Conservation (phyloP, 1,140 invertebrate species). For the Thaumatotibia leucotreta region DNA sequence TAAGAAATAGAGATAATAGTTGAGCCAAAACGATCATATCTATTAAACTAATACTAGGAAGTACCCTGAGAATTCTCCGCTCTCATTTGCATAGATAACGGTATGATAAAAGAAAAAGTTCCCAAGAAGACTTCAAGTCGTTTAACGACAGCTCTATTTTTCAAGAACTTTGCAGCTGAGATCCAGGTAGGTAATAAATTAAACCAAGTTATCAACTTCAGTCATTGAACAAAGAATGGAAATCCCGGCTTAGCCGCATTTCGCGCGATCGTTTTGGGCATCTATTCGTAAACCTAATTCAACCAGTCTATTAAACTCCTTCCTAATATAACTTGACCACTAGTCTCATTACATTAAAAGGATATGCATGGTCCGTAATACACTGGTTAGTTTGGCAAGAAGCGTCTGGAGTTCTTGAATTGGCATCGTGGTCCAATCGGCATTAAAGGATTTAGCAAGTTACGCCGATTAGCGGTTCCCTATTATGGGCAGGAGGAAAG, state of each 20-base stretch:
- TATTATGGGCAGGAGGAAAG: background rate
- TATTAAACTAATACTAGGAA: too few species aligned
- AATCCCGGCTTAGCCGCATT: conserved; percentile 49
- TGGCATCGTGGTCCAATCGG: background rate
- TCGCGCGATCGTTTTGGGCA: background rate
- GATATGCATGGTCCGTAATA: background rate
- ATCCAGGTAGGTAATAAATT: conserved; percentile 40
- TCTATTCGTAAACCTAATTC: background rate
- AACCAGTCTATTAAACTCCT: background rate
- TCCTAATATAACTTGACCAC: background rate
- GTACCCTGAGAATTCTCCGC: background rate
- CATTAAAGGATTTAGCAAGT: conserved; percentile 5
- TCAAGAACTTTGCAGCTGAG: conserved; percentile 9
- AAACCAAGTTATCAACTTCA: conserved; percentile 41
- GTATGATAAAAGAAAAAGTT: background rate
- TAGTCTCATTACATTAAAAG: background rate
- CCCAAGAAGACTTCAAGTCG: background rate
- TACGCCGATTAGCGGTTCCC: conserved; percentile 9
- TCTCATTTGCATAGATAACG: background rate
- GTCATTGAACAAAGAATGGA: conserved; percentile 35
- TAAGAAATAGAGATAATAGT: too few species aligned
- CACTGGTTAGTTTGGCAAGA: background rate
- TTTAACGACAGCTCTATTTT: background rate
- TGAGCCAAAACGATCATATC: too few species aligned
- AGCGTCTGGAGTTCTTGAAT: background rate